Conservation (phyloP, 2,888 invertebrate genomes). For the Morpho deidamia region DNA sequence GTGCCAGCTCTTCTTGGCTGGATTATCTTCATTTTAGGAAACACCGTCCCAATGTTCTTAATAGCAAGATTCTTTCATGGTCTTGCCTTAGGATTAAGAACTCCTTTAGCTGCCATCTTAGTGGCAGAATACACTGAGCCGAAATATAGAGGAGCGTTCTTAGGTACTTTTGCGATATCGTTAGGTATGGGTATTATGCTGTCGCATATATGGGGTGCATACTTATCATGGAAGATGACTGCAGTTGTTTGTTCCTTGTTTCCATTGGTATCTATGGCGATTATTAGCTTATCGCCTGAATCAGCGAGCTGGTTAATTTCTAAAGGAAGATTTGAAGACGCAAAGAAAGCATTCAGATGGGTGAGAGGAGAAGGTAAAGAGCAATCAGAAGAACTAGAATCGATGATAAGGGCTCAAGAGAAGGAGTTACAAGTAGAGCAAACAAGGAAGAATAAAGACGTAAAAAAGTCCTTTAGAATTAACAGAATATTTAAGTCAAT, state of each 20-base stretch:
- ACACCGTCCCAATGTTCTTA: constrained; percentile 59
- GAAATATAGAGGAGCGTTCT: constrained; percentile 79
- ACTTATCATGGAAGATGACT: constrained; percentile 78
- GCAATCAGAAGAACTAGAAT: constrained; percentile 61
- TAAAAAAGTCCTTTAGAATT: constrained; percentile 34
- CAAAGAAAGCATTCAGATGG: constrained; percentile 78
- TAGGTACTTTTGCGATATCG: constrained; percentile 80
- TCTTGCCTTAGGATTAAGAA: constrained; percentile 73
- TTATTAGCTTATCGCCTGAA: constrained; percentile 77
- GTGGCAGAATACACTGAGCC: constrained; percentile 80
- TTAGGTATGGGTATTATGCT: constrained; percentile 81
- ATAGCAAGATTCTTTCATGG: constrained; percentile 67
- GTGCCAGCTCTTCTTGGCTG: constrained; percentile 71
- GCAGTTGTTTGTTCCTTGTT: constrained; percentile 73
- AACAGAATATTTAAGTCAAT: constrained; percentile 43
- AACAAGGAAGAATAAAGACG: constrained; percentile 35
- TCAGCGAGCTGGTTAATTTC: constrained; percentile 83
- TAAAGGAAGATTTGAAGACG: constrained; percentile 76
- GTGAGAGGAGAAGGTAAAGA: constrained; percentile 73
- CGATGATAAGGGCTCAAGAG: constrained; percentile 61
- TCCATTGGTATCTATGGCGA: constrained; percentile 66
- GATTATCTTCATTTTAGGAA: constrained; percentile 61
- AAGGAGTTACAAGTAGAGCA: constrained; percentile 40
- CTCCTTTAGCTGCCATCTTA: constrained; percentile 74
- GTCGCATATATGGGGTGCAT: constrained; percentile 81